Base-by-base conservation (phyloP, 2,797 vertebrate species). In the Tenualosa ilisha region DNA sequence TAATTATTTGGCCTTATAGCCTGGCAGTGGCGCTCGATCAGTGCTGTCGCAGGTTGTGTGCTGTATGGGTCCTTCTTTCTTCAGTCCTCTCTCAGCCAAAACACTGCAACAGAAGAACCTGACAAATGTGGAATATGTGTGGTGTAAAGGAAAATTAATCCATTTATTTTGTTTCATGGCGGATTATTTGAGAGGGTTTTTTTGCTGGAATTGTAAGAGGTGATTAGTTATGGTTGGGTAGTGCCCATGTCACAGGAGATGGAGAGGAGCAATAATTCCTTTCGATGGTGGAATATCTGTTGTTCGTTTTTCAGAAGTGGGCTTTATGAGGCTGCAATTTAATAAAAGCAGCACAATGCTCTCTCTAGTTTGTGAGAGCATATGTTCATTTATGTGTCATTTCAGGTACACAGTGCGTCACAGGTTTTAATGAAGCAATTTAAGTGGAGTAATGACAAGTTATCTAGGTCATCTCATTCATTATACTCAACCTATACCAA, bases 191-290 rank as follows among this genome's bases (percentile, higher is more conserved):
- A 79, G 72, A 79, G 72, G 40, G 72, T 6, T 79, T 79, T 79
- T 79, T 22, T 17, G 7, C 72, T 46, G 72, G 40, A 79, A 79
- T 79, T 79, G 72, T 79, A 43, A 43, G 72, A 79, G 40, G 72
- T 79, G 72, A 79, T 79, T 79, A 79, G 72, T 79, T 46, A 17
- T 79, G 72, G 72, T 79, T 79, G 72, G 72, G 72, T 79, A 46
- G 17, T 79, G 72, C 20, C 20, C 37, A 12, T 72, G 68, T 40
- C 68, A 72, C 13, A 20, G 72, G 72, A 79, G 72, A 79, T 79
- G 72, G 72, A 46, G 72, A 79, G 40, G 6, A 75, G 68, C 68
- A 75, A 43, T 75, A 43, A 79, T 79, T 79, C 72, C 37, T 8
- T 79, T 46, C 22, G 72, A 79, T 46, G 37, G 72, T 79, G 15